A percentile compares a stretch with the other conserved stretches of the same genome.
These are phyloP conservation scores for Caenorhabditis elegans DNA, from an alignment of 1,140 invertebrate species.

Conservation along the genomic window WBcel235 BX284602.5:6833001-6833500, in stretches of 20 bases:
- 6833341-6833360: not conserved
- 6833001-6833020: constrained; percentile 28
- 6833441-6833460: not conserved
- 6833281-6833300: no score
- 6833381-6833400: no score
- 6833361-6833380: not conserved
- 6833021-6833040: constrained; percentile 18
- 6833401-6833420: constrained; percentile 29
- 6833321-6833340: not conserved
- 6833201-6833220: not conserved
- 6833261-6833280: no score
- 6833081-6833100: not conserved
- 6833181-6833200: not conserved
- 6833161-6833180: not conserved
- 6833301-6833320: not conserved
- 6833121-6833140: no score
- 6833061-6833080: not conserved
- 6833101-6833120: not conserved
- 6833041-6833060: not conserved
- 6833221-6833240: not conserved
- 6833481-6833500: constrained; percentile 17
- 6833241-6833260: not conserved
- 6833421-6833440: constrained; percentile 4
- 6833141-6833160: no score
- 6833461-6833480: not conserved